Evolutionary conservation across 2,113 vertebrate genomes (phyloP).

Genomic region (Psilopogon haemacephalus): DNA sequence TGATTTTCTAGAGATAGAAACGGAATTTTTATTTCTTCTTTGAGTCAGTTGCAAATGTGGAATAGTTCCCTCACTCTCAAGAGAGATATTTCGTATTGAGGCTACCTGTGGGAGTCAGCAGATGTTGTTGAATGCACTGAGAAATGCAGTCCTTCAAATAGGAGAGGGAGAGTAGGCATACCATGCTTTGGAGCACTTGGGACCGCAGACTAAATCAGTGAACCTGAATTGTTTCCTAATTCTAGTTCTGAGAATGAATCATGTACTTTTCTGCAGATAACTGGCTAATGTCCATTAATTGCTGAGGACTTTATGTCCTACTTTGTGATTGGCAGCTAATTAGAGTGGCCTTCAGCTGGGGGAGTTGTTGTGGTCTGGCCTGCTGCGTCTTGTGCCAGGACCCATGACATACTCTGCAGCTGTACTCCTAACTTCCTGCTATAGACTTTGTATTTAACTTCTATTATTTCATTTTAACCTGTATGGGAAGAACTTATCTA

Average conservation of each 20-base stretch:
- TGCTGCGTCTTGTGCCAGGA: neutral
- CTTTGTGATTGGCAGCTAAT: neutral
- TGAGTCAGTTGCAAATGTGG: neutral
- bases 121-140: neutral
- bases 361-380: neutral
- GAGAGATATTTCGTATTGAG: neutral
- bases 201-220: neutral
- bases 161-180: neutral
- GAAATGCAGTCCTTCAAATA: neutral
- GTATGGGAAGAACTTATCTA: neutral
- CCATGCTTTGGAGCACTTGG: neutral
- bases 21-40: neutral
- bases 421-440: neutral
- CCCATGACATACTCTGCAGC: neutral
- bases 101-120: neutral
- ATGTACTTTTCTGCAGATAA: neutral
- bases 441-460: neutral
- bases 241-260: neutral
- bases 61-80: neutral
- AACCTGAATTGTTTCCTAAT: neutral
- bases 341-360: neutral
- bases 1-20: neutral
- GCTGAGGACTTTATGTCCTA: neutral
- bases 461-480: neutral
- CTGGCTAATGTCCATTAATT: neutral